Base-by-base conservation (phyloP, 2,113 vertebrate genomes). In the Platichthys flesus region DNA sequence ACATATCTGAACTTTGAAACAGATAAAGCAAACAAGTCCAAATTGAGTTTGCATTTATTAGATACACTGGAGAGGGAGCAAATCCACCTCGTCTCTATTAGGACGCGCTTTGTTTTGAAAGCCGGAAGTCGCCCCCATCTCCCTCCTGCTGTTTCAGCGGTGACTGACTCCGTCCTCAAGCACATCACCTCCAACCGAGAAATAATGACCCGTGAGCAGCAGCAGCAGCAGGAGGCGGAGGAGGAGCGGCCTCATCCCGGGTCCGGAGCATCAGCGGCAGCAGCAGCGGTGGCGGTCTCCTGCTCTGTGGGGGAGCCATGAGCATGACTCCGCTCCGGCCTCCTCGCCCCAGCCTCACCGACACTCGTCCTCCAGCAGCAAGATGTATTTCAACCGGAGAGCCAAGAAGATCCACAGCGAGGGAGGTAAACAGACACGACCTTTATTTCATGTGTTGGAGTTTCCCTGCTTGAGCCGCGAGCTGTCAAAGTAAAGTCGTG, bases 311-410 rank as follows among this genome's bases (percentile, higher is more conserved):
- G 67, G 61, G 84, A 84, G 74, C 82, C 84, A 20, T 90, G 92
- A 93, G 91, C 84, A 94, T 93, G 94, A 84, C 84, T 82, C 54
- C 90, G 71, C 76, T 82, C 76, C 85, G 80, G 82, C 82, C 64
- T 79, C 71, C 62, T 76, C 79, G 21, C 67, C 69, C 61, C 86
- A 88, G 85, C 84, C 69, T 67, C 70, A 75, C 60, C 69, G 81
- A 88, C 49, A 35, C 12, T 71, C 85, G 40, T 59, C 67, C 79
- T 79, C 67, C 76, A 84, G 66, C 72, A 91, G 78, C 88, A 93
- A 88, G 76, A 95, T 95, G 95, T 94, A 95, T 87, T 95, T 95
- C 90, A 94, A 94, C 88, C 92, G 94, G 89, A 90, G 94, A 83
- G 90, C 89, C 73, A 94, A 94, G 89, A 95, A 95, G 90, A 94